phyloP scores from a whole-genome alignment of 2,113 vertebrate species.

The Daboia siamensis region DNA sequence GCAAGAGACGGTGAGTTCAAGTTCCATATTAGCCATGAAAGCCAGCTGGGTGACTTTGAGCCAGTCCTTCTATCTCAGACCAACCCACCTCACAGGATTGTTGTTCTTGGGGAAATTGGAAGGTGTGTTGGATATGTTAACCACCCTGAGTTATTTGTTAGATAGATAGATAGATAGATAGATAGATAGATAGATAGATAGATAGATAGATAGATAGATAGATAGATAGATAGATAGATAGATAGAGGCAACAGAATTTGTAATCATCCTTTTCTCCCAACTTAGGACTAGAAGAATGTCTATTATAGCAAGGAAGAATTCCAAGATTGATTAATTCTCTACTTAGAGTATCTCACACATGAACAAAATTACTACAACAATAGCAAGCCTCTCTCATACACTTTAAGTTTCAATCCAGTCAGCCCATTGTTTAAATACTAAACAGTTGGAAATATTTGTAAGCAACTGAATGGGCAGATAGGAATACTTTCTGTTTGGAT shows the following conservation, averaged over 20 bases:
- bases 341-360: background rate
- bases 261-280: background rate
- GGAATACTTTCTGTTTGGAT: background rate
- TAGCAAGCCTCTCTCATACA: background rate
- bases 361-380: background rate
- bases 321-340: background rate
- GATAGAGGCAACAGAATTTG: too few relatives aligned
- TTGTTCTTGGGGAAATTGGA: background rate
- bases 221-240: too few relatives aligned
- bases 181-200: too few relatives aligned
- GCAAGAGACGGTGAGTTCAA: background rate
- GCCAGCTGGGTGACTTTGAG: background rate
- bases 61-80: too few relatives aligned
- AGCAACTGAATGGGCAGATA: conserved; percentile 21
- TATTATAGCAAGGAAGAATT: background rate
- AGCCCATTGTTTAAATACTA: conserved; percentile 16
- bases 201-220: too few relatives aligned
- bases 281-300: background rate
- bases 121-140: background rate
- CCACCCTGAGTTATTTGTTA: background rate
- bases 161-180: too few relatives aligned
- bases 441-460: background rate
- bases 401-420: background rate
- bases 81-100: background rate
- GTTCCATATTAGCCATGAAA: background rate